Evolutionary conservation across 2,797 vertebrate genomes (phyloP), one percentile per base, ranked within the genome.

Genomic region (Microctenopoma stevenorrisi): DNA sequence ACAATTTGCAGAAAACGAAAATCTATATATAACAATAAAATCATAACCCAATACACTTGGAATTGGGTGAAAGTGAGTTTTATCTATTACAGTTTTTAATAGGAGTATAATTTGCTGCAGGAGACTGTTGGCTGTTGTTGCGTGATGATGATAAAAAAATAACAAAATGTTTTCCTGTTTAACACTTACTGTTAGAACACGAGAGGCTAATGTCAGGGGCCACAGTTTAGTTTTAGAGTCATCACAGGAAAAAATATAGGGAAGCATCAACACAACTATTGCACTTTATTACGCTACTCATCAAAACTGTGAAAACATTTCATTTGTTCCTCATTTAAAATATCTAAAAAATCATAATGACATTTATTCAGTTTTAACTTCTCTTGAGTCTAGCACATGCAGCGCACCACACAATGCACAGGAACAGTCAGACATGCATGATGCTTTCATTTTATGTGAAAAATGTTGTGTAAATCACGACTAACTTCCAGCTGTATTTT

Each of bases 281-380:
- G 18, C 18, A 18, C 18, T 18, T 18, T 18, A 18, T 18, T 18
- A 18, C 18, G 18, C 18, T 18, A 18, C 18, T 18, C 18, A 18
- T 1, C 18, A 18, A 54, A 54, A 38, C 12, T 6, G 11, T n/a
- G 7, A 33, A 10, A 13, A 4, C 4, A 26, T 49, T 42, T 35
- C 7, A 15, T 10, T 30, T 22, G n/a, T 33, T n/a, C 5, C 6
- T 38, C 7, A 33, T 26, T 2, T 2, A 18, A 50, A 46, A 26
- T 11, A 61, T 30, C 12, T 46, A 12, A 63, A 76, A 57, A 26
- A 15, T 47, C 18, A 9, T 12, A 28, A 59, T 28, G 22, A 35
- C 2, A 35, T 35, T 7, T 35, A 35, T 35, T 35, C 6, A 1
- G 7, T 35, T 35, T 35, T 7, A 8, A 35, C 7, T 35, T 7